Evolutionary conservation across 1,140 invertebrate species (phyloP).

Genomic region (Condylostylus longicornis): DNA sequence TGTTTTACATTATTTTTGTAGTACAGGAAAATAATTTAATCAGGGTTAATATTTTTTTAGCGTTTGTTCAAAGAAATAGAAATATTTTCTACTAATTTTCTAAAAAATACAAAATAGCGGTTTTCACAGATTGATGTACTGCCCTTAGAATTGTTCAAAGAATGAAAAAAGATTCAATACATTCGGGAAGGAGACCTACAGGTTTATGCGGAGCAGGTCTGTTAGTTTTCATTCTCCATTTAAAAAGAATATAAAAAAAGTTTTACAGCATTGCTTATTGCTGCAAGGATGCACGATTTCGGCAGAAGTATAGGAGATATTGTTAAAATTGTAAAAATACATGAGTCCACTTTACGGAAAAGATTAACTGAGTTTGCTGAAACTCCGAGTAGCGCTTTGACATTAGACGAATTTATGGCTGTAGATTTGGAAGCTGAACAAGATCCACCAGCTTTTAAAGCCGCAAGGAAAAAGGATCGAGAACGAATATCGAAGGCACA

Average conservation of each 20-base stretch:
- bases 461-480: constrained; percentile 70
- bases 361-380: constrained; percentile 89
- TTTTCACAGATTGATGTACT: too few species aligned
- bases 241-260: constrained; percentile 1
- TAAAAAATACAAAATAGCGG: too few species aligned
- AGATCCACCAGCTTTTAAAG: constrained; percentile 89
- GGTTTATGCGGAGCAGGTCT: constrained; percentile 90
- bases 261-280: constrained; percentile 74
- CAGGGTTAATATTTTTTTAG: too few species aligned
- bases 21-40: too few species aligned
- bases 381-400: constrained; percentile 78
- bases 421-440: constrained; percentile 94
- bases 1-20: too few species aligned
- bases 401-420: constrained; percentile 92
- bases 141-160: constrained; percentile 83
- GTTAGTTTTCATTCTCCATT: constrained; percentile 7
- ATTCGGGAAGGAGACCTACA: constrained; percentile 86
- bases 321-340: constrained; percentile 90
- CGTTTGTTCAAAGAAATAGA: too few species aligned
- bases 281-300: constrained; percentile 84
- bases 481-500: too few species aligned
- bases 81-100: too few species aligned
- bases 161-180: constrained; percentile 97
- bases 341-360: constrained; percentile 84
- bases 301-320: constrained; percentile 76